A percentile compares a stretch with the other conserved stretches of the same genome.
These are phyloP conservation scores for Prosapia bicincta DNA, from an alignment of 2,888 invertebrate genomes.

Conservation along the genomic window DNA sequence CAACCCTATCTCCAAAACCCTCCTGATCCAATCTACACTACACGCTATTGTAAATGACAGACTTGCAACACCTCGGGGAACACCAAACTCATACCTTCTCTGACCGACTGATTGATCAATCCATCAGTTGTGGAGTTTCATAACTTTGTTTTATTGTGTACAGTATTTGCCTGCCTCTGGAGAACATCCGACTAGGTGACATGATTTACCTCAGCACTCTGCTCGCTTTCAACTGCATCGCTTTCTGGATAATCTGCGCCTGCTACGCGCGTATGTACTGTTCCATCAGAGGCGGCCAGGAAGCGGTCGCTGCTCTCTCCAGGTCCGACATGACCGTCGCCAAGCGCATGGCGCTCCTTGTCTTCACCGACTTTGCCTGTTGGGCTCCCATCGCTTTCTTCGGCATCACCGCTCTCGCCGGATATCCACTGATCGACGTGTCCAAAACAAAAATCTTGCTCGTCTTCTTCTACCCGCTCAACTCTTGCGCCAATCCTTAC, in stretches of 20 bases:
- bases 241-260: slow-evolving; percentile 59
- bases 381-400: slow-evolving; percentile 65
- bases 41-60: no score
- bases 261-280: slow-evolving; percentile 62
- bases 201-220: slow-evolving; percentile 55
- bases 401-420: slow-evolving; percentile 60
- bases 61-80: no score
- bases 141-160: no score
- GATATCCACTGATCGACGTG: slow-evolving; percentile 57
- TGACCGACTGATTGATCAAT: no score
- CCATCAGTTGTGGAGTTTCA: no score
- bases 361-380: slow-evolving; percentile 58
- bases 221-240: slow-evolving; percentile 57
- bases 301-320: slow-evolving; percentile 44
- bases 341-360: slow-evolving; percentile 63
- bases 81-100: no score
- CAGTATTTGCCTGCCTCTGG: slow-evolving; percentile 64
- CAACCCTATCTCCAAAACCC: no score
- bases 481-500: slow-evolving; percentile 67
- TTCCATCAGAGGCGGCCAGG: slow-evolving; percentile 48
- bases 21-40: no score
- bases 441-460: slow-evolving; percentile 54
- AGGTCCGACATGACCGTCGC: slow-evolving; percentile 53
- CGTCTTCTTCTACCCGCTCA: slow-evolving; percentile 66
- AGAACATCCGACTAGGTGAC: slow-evolving; percentile 52